phyloP scores from a whole-genome alignment of 2,888 invertebrate genomes.

The Xestia sexstrigata region DNA sequence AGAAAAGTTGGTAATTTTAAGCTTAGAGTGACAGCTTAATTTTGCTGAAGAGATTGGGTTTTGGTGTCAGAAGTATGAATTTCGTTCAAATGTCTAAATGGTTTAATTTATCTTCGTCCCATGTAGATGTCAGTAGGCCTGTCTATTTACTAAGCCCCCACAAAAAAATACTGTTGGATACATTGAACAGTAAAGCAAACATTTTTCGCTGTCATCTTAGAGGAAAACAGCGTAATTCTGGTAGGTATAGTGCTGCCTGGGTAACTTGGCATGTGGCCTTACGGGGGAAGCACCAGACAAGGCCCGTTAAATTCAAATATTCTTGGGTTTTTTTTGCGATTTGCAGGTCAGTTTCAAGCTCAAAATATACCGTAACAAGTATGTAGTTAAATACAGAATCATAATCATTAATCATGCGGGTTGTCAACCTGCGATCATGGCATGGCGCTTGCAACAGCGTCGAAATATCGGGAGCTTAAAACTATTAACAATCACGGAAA shows the following conservation, averaged over 20 bases:
- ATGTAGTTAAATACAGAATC: no score
- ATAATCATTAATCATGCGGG: no score
- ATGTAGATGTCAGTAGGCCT: conserved; percentile 19
- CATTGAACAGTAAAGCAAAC: not conserved
- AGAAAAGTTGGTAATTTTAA: conserved; percentile 4
- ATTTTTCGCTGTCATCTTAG: not conserved
- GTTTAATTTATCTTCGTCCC: conserved; percentile 45
- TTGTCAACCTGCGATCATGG: no score
- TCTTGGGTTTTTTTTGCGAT: no score
- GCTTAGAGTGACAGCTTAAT: conserved; percentile 49
- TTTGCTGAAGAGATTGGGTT: conserved; percentile 51
- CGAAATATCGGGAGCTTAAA: no score
- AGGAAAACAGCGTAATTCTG: not conserved
- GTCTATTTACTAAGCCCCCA: conserved; percentile 16
- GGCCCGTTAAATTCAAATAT: no score
- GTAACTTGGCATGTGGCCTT: not conserved
- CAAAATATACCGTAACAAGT: no score
- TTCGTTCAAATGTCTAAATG: conserved; percentile 29
- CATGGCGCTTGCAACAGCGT: no score
- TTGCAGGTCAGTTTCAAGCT: no score
- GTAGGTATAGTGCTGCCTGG: not conserved
- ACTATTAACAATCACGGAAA: no score
- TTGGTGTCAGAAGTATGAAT: conserved; percentile 28
- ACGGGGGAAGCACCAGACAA: no score
- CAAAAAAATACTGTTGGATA: not conserved